phyloP scores from a whole-genome alignment of 2,113 vertebrate species.

The Amblyornis subalaris region DNA sequence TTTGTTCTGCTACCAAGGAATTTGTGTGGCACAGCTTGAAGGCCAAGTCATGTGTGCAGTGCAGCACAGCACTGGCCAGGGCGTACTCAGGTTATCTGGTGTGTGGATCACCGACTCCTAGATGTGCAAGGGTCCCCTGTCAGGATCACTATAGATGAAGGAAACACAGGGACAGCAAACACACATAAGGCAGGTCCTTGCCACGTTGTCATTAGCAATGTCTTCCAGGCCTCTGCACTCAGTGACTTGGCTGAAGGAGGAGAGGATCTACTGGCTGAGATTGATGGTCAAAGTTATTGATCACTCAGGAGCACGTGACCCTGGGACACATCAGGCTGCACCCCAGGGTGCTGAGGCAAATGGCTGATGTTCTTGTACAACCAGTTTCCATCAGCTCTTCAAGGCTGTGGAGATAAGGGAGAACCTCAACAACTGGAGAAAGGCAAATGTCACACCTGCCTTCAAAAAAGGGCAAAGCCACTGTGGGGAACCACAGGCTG shows the following conservation, averaged over 20 bases:
- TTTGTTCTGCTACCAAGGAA: background rate
- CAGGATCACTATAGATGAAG: background rate
- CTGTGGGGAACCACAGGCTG: accelerated
- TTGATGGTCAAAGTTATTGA: accelerated
- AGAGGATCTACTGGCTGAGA: background rate
- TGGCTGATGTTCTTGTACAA: background rate
- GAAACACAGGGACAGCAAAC: background rate
- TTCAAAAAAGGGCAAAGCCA: background rate
- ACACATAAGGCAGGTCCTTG: background rate
- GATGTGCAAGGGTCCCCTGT: background rate
- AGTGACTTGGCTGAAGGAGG: background rate
- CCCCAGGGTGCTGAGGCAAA: background rate
- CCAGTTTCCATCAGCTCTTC: background rate
- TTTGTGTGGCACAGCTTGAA: background rate
- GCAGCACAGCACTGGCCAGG: background rate
- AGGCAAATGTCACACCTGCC: background rate
- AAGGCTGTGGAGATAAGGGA: background rate
- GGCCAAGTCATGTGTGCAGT: background rate
- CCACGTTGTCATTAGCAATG: background rate
- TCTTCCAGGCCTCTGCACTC: background rate
- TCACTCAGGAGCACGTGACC: background rate
- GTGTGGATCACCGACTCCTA: background rate
- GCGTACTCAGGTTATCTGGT: background rate
- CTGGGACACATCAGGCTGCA: background rate
- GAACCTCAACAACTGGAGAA: background rate